A percentile compares a stretch with the other conserved stretches of the same genome.
Evolutionary conservation across 2,113 vertebrate genomes (phyloP).

Genomic region (Corvus cornix): DNA sequence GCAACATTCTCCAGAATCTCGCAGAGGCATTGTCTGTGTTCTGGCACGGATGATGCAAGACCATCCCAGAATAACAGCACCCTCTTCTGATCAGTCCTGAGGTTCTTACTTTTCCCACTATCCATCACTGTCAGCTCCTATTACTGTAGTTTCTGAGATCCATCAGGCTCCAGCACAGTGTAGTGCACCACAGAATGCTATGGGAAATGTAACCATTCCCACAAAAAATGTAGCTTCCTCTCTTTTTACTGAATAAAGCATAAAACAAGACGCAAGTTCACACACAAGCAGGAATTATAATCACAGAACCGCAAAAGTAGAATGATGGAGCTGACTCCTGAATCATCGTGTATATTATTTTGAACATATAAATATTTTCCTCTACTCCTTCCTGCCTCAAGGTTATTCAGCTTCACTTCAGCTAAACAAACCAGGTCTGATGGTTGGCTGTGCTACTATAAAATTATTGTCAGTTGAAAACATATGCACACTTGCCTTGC

Average conservation of each 20-base stretch:
- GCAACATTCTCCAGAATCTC: neutral
- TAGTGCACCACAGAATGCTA: neutral
- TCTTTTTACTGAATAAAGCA: neutral
- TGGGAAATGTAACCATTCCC: neutral
- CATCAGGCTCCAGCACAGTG: neutral
- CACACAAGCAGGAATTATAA: neutral
- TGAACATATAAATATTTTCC: neutral
- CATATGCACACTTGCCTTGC: neutral
- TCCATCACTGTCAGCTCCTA: neutral
- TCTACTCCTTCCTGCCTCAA: neutral
- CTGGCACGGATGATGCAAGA: neutral
- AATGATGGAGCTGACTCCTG: neutral
- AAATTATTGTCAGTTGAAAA: neutral
- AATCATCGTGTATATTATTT: neutral
- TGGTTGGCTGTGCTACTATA: neutral
- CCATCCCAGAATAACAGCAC: conserved; percentile 44
- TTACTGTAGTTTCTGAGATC: neutral
- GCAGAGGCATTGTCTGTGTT: neutral
- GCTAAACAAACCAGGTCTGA: neutral
- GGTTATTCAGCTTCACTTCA: neutral
- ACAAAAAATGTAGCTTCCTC: neutral
- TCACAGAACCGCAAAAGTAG: neutral
- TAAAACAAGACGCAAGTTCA: neutral
- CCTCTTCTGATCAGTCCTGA: conserved; percentile 22
- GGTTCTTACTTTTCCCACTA: neutral